Conservation (phyloP, 2,888 invertebrate species). For the Ornithoptera priamus region DNA sequence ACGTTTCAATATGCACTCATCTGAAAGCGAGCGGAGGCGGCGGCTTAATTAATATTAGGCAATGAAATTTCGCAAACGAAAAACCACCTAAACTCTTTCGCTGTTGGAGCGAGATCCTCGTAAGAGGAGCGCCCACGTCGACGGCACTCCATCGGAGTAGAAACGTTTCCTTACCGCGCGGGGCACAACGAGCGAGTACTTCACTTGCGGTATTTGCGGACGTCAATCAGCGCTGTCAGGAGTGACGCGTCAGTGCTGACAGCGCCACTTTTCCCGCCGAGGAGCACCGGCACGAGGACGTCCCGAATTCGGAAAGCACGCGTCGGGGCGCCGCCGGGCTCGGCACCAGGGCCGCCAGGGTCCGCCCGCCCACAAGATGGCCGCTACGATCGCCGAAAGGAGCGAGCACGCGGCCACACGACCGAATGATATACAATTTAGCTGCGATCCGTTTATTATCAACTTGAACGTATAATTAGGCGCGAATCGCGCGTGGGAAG, state of each 20-base stretch:
- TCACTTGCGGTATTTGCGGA: constrained; percentile 72
- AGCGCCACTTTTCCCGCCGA: too few species aligned
- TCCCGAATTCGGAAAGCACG: constrained; percentile 77
- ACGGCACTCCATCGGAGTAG: constrained; percentile 60
- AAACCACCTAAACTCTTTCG: constrained; percentile 38
- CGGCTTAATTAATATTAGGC: constrained; percentile 59
- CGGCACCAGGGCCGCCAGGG: constrained; percentile 56
- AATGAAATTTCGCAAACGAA: constrained; percentile 41
- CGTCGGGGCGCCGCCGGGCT: constrained; percentile 70
- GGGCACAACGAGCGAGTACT: constrained; percentile 67
- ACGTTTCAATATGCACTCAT: constrained; percentile 78
- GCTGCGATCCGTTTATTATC: constrained; percentile 78
- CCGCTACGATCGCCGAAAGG: constrained; percentile 73
- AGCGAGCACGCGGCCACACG: constrained; percentile 64
- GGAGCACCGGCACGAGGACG: constrained; percentile 54
- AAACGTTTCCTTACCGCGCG: constrained; percentile 58
- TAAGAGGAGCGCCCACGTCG: constrained; percentile 46
- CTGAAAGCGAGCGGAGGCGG: constrained; percentile 50
- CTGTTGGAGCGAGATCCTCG: constrained; percentile 35
- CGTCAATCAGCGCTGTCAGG: constrained; percentile 77
- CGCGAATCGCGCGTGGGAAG: constrained; percentile 75
- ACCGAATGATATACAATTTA: constrained; percentile 78
- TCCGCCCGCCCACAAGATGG: constrained; percentile 78
- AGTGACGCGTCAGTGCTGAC: constrained; percentile 39
- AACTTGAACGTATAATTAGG: constrained; percentile 75